phyloP scores from a whole-genome alignment of 2,888 invertebrate genomes.

The Polylopha cassiicola region DNA sequence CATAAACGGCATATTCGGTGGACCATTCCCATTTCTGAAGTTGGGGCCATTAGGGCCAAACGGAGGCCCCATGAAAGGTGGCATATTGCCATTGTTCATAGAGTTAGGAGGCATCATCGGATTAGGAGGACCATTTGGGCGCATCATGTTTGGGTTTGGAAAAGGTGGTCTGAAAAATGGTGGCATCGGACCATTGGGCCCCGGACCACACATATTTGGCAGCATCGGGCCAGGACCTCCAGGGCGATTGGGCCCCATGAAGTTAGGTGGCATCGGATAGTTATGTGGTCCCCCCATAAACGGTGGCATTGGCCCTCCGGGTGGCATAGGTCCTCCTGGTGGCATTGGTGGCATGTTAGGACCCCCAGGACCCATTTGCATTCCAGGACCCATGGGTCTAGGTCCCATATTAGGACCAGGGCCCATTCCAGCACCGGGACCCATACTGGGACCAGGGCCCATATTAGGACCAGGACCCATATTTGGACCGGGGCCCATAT shows the following conservation, averaged over 20 bases:
- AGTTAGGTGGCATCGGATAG: slow-evolving; percentile 60
- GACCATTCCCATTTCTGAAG: slow-evolving; percentile 44
- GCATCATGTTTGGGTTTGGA: slow-evolving; percentile 31
- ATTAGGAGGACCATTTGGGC: slow-evolving; percentile 45
- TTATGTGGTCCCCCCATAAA: slow-evolving; percentile 60
- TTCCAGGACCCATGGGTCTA: slow-evolving; percentile 2
- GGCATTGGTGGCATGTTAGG: slow-evolving; percentile 28
- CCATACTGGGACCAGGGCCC: slow-evolving; percentile 24
- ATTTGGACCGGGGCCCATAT: too few species aligned
- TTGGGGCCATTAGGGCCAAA: slow-evolving; percentile 60
- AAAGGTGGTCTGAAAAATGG: slow-evolving; percentile 24
- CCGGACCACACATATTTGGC: slow-evolving; percentile 44
- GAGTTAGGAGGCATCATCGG: slow-evolving; percentile 45
- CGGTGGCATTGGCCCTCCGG: slow-evolving; percentile 37
- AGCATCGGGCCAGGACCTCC: slow-evolving; percentile 39
- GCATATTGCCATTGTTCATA: slow-evolving; percentile 46
- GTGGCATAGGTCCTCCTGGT: slow-evolving; percentile 16
- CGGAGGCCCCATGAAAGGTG: slow-evolving; percentile 59
- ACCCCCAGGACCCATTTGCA: slow-evolving; percentile 16
- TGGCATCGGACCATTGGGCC: slow-evolving; percentile 27
- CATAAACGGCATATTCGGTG: slow-evolving; percentile 52
- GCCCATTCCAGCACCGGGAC: slow-evolving; percentile 19
- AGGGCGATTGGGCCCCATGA: slow-evolving; percentile 61
- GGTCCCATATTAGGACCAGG: slow-evolving; percentile 11
- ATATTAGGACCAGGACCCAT: slow-evolving; percentile 34